Evolutionary conservation across 2,113 vertebrate species (phyloP).

Genomic region (Oriolus oriolus): DNA sequence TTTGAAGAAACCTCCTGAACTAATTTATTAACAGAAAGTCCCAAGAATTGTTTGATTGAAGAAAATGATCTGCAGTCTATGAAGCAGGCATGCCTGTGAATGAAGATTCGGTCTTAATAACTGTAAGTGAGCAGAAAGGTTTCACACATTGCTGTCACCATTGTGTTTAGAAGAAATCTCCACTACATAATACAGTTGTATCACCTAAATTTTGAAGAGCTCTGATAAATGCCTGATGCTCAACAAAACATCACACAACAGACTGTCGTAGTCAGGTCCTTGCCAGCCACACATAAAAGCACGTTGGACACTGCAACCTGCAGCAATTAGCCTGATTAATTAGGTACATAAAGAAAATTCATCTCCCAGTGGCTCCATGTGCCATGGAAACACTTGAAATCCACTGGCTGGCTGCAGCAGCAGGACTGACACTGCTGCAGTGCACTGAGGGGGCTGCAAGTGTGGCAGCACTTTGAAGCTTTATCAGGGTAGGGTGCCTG

Average conservation of each 20-base stretch:
- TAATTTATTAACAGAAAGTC: background rate
- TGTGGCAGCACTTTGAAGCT: background rate
- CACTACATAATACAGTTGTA: background rate
- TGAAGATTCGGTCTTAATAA: background rate
- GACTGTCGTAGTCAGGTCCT: background rate
- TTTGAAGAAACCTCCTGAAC: background rate
- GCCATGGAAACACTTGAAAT: background rate
- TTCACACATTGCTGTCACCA: background rate
- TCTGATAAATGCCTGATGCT: background rate
- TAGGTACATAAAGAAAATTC: background rate
- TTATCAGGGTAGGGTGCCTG: background rate
- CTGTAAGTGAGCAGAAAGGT: background rate
- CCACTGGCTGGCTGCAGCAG: background rate
- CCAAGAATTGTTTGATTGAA: background rate
- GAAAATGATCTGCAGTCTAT: background rate
- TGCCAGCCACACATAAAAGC: background rate
- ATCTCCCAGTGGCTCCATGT: background rate
- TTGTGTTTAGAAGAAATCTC: background rate
- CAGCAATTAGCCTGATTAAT: background rate
- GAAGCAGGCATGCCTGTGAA: background rate
- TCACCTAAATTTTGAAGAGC: background rate
- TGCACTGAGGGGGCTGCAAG: background rate
- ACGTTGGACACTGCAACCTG: background rate
- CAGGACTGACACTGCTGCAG: background rate
- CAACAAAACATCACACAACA: background rate